Percentiles rank a stretch among this genome's conserved stretches.
Conservation (phyloP, 30 jellyfish, hydroid and myxozoan species). For the Mastigias papua region DNA sequence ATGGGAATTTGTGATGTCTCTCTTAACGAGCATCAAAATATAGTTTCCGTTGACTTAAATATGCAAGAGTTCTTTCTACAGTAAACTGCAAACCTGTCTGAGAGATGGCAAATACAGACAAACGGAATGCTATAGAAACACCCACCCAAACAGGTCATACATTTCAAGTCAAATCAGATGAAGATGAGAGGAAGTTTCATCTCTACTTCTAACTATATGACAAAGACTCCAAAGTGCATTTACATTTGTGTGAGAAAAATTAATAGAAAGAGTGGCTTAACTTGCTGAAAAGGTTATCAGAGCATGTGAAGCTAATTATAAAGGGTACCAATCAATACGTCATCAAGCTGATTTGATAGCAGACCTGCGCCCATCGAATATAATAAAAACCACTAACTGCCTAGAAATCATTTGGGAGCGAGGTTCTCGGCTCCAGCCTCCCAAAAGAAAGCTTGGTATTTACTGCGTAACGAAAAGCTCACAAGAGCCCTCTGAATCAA, state of each 20-base stretch:
- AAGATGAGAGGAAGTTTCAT: neutral
- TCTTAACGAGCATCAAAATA: neutral
- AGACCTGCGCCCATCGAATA: no score
- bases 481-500: no score
- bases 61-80: neutral
- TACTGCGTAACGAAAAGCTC: no score
- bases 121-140: neutral
- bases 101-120: neutral
- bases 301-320: no score
- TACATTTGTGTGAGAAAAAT: neutral
- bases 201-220: neutral
- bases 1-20: neutral
- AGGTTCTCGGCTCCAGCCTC: no score
- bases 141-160: neutral
- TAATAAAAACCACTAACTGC: no score
- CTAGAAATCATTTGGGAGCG: no score
- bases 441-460: no score
- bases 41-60: neutral
- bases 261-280: no score
- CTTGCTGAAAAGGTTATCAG: no score
- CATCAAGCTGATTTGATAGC: no score
- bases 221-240: neutral
- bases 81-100: slow-evolving; percentile 4
- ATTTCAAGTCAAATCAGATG: neutral
- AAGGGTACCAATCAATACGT: no score